These are phyloP conservation scores for Achatina immaculata DNA, from an alignment of 1,140 invertebrate genomes.

Conservation along the genomic window DNA sequence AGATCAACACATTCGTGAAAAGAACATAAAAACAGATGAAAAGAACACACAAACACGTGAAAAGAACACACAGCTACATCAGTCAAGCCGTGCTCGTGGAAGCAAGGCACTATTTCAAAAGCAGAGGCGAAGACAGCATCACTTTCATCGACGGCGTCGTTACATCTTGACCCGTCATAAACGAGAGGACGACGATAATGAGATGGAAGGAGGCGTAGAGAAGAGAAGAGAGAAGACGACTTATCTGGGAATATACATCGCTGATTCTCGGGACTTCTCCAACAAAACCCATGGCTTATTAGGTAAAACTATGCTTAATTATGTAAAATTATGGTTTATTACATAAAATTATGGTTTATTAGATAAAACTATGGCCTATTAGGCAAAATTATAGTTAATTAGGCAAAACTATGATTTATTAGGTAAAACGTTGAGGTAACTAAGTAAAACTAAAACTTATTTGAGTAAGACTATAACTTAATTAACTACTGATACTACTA, in stretches of 20 bases:
- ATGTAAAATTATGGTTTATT: too few species aligned
- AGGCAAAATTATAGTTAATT: too few species aligned
- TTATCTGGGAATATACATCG: slow-evolving; percentile 28
- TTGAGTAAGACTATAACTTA: too few species aligned
- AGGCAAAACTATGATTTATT: too few species aligned
- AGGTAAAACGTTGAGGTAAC: too few species aligned
- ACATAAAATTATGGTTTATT: too few species aligned
- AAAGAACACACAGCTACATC: background rate
- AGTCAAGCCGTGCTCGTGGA: background rate
- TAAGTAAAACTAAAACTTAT: too few species aligned
- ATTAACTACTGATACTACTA: too few species aligned
- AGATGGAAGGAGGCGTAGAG: background rate
- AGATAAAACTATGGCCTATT: too few species aligned
- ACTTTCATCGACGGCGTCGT: background rate
- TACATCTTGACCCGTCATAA: background rate
- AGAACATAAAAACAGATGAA: too few species aligned
- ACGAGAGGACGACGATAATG: background rate
- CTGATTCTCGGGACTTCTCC: slow-evolving; percentile 33
- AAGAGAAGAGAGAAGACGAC: slow-evolving; percentile 11
- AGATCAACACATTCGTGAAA: background rate
- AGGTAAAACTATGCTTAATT: too few species aligned
- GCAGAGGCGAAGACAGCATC: background rate
- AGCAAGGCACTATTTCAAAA: background rate
- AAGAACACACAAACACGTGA: background rate
- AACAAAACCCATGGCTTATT: slow-evolving; percentile 33